These are phyloP conservation scores for Scaeva pyrastri DNA, from an alignment of 2,888 invertebrate species.

Conservation along the genomic window DNA sequence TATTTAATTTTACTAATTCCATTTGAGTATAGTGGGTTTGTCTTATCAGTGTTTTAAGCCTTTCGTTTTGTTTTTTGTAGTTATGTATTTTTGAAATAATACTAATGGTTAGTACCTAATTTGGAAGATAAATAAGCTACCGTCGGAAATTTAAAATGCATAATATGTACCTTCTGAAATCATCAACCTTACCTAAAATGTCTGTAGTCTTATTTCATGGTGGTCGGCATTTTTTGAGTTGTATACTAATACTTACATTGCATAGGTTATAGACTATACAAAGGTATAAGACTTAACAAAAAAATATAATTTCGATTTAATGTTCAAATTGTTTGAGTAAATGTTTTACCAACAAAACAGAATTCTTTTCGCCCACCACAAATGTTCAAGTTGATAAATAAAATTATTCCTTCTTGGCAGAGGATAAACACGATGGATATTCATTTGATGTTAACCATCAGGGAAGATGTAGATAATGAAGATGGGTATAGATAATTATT, in stretches of 20 bases:
- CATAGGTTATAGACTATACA: no score
- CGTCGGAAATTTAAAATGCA: constrained; percentile 28
- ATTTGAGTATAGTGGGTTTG: constrained; percentile 17
- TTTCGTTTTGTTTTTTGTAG: constrained; percentile 48
- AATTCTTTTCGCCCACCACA: constrained; percentile 55
- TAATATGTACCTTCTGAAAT: constrained; percentile 38
- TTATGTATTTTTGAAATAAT: constrained; percentile 61
- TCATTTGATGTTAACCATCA: constrained; percentile 19
- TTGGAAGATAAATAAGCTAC: constrained; percentile 58
- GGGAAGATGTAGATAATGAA: neutral
- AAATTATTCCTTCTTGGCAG: neutral
- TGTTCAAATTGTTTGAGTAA: constrained; percentile 71
- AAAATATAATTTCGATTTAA: constrained; percentile 58
- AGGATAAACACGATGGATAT: constrained; percentile 1
- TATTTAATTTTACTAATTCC: neutral
- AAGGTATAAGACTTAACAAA: constrained; percentile 11
- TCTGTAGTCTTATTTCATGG: constrained; percentile 33
- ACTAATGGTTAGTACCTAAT: no score
- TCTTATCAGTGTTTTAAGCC: constrained; percentile 59
- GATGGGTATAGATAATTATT: constrained; percentile 2
- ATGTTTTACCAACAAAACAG: constrained; percentile 43
- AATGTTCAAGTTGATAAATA: constrained; percentile 7
- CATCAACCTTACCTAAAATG: constrained; percentile 64
- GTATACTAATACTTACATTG: constrained; percentile 26
- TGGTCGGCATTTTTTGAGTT: constrained; percentile 42